Evolutionary conservation across 2,113 vertebrate genomes (phyloP).

Genomic region (Dromiciops gliroides): DNA sequence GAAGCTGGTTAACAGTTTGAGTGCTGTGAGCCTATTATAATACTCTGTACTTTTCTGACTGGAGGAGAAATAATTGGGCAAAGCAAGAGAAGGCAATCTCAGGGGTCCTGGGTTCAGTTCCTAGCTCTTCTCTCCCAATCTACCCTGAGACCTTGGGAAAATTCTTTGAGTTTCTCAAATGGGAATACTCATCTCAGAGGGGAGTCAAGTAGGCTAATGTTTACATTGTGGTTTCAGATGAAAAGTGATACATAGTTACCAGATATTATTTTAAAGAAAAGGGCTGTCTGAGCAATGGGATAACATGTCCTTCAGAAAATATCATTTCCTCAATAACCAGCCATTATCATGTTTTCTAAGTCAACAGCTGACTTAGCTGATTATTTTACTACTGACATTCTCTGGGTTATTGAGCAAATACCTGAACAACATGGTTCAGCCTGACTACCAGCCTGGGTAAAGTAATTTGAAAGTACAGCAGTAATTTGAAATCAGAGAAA

Average conservation of each 20-base stretch:
- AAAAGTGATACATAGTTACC: neutral
- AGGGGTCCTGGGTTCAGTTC: neutral
- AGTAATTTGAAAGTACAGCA: neutral
- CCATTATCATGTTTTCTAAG: neutral
- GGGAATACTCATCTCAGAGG: neutral
- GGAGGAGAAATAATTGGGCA: neutral
- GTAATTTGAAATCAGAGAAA: neutral
- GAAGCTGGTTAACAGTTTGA: constrained; percentile 77
- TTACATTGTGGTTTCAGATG: neutral
- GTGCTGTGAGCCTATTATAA: constrained; percentile 63
- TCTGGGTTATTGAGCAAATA: constrained; percentile 11
- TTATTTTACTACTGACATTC: neutral
- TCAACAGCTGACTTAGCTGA: neutral
- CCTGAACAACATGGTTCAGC: constrained; percentile 33
- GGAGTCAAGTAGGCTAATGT: neutral
- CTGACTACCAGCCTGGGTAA: neutral
- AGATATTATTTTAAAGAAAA: neutral
- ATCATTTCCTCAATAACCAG: neutral
- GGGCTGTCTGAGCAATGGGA: neutral
- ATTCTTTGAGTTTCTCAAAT: neutral
- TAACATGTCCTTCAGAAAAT: neutral
- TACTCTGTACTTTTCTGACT: neutral
- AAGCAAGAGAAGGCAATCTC: neutral
- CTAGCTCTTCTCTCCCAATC: neutral
- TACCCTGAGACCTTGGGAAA: neutral